Evolutionary conservation across 2,888 invertebrate genomes (phyloP), one percentile per base, ranked within the genome.

Genomic region (Odontocerum albicorne): DNA sequence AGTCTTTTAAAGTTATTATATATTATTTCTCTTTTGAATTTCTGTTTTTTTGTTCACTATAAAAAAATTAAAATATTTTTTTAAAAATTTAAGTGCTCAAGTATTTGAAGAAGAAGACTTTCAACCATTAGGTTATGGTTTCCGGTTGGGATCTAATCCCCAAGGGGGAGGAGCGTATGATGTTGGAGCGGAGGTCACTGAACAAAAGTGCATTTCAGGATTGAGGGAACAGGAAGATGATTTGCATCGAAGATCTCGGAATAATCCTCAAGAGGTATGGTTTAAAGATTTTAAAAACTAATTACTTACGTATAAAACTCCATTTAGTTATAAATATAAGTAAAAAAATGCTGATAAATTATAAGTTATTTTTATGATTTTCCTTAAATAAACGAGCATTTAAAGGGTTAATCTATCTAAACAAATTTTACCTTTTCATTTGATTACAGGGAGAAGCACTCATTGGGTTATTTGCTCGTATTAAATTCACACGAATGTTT

Each of bases 71-170:
- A n/a, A n/a, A n/a, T n/a, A n/a, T n/a, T n/a, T n/a, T n/a, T n/a
- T n/a, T n/a, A n/a, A n/a, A n/a, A n/a, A n/a, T n/a, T 70, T 31
- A 62, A 87, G 87, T 65, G 92, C 91, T 17, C 83, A 87, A 69
- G 93, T 94, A 10, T 93, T 89, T 72, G 93, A 94, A 74, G 93
- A 97, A 73, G 98, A 98, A 76, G 97, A 98, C 69, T 97, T 97
- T 69, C 95, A 97, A 71, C 87, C 93, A 17, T 88, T 93, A 73
- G 87, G 89, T 39, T 96, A 96, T 67, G 93, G 94, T 36, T 94
- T 95, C 70, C 83, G 88, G 67, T 77, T 93, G 63, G 88, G 86
- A 39, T 75, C 75, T 36, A 76, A 74, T 64, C 75, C 77, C 1
- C 76, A 73, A 60, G 65, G 67, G 1, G 74, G 74, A 0, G 59